Evolutionary conservation across 1,140 invertebrate species (phyloP), one percentile per base, ranked within the genome.

Genomic region (Amyelois transitella): DNA sequence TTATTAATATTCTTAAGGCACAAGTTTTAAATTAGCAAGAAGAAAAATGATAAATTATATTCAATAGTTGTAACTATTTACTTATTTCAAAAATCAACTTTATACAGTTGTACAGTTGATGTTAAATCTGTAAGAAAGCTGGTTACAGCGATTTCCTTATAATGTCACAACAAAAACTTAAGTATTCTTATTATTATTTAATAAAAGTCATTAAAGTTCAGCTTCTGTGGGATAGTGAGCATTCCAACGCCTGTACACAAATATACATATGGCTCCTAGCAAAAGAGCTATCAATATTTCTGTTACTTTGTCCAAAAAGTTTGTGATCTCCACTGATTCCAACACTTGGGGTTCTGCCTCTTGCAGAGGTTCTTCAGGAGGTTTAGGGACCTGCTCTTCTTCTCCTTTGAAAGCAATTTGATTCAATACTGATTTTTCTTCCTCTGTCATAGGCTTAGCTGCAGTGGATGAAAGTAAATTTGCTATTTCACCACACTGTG

Each of bases 401-500:
- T 88, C 82, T 18, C 74, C 85, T 73, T 88, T 88, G 24, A 88
- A 85, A 45, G 85, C 85, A 62, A 88, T 88, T 66, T 88, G 85
- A 59, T 83, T 81, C 45, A 88, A 62, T 24, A 78, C 85, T 19
- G 82, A 74, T 24, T 86, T 71, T 59, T 90, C 90, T 66, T 91
- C 90, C 51, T 89, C 82, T 22, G 90, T 89, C 7, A 89, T 66
- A 1, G 85, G 81, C 53, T 83, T 76, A 17, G 85, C 77, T 47
- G 86, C 80, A 32, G 81, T 81, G 18, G 81, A 75, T n/a, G 86
- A 81, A 6, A 92, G 68, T 14, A 90, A 84, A 21, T 81, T 70
- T 14, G 78, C 60, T 55, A 91, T 89, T 62, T 88, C 86, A 6
- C 93, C 93, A 89, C 92, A 93, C 17, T 81, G 78, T 10, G 85